Conservation (phyloP, 2,888 invertebrate species). For the Meghimatium bilineatum region DNA sequence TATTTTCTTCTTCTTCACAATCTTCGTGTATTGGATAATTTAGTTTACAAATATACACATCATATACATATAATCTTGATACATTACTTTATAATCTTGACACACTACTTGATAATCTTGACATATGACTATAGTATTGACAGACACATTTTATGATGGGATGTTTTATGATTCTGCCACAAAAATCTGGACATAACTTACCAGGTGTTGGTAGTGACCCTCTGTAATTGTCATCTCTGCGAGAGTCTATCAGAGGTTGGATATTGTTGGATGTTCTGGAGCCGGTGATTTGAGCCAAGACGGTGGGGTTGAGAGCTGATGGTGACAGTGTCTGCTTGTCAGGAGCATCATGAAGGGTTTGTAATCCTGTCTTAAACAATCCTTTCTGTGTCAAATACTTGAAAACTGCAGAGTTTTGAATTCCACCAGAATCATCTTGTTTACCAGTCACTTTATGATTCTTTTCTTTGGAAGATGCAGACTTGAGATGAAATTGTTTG, state of each 20-base stretch:
- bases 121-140: no score
- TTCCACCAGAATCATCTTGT: slow-evolving; percentile 45
- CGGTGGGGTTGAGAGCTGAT: slow-evolving; percentile 36
- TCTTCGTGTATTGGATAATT: no score
- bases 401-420: slow-evolving; percentile 70
- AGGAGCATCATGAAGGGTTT: slow-evolving; percentile 52
- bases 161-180: no score
- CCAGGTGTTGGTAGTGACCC: background rate
- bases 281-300: slow-evolving; percentile 34
- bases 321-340: slow-evolving; percentile 46
- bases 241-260: slow-evolving; percentile 33
- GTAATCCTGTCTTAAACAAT: slow-evolving; percentile 59
- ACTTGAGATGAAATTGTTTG: background rate
- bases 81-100: no score
- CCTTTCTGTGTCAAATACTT: slow-evolving; percentile 75
- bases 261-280: slow-evolving; percentile 36
- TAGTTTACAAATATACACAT: no score
- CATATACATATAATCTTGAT: no score
- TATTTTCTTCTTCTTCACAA: no score
- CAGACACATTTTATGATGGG: no score
- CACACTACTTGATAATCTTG: no score
- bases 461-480: background rate
- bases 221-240: background rate
- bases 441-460: background rate
- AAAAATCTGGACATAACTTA: background rate